Base-by-base conservation (phyloP, 2,888 invertebrate genomes). In the Anthrax anthrax region DNA sequence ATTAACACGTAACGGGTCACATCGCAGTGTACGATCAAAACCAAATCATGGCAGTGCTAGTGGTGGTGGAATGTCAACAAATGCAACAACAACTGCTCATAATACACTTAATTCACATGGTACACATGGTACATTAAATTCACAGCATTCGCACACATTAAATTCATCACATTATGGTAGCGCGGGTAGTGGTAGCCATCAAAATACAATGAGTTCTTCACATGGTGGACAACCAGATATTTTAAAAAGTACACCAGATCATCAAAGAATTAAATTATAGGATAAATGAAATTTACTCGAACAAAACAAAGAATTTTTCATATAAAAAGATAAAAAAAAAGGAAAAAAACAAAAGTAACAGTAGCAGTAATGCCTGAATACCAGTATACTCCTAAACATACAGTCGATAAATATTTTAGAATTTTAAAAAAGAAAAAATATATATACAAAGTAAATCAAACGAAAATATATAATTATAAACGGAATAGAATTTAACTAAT, bases 161-260 rank as follows among this genome's bases (percentile, higher is more conserved):
- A 67, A 65, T 52, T 66, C 67, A 39, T 64, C 65, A 14, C 69
- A 64, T 50, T 65, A 62, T 51, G 61, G 58, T 12, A 51, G 39
- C 44, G 60, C 57, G 18, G 58, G 51, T 23, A 55, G 48, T 38
- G 55, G 50, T 38, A 66, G 61, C 53, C 66, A 62, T 48, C 65
- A 61, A 48, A 65, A 65, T 39, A 67, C 67, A n/a, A 58, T 67
- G 51, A 67, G 61, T 40, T 68, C 68, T 3, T 57, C 61, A 17
- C 64, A 65, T 46, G 62, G 75, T 51, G 80, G 78, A 19, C 84
- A 86, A 62, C 88, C 88, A 3, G 88, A 88, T 61, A 86, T 88
- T 56, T 67, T 88, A 38, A 88, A 88, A 62, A 86, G 87, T 14
- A 88, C 87, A 4, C 88, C 88, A 9, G 88, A 88, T 63, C 88